phyloP scores from a whole-genome alignment of 2,888 invertebrate genomes.

The Serrognathus titanus region DNA sequence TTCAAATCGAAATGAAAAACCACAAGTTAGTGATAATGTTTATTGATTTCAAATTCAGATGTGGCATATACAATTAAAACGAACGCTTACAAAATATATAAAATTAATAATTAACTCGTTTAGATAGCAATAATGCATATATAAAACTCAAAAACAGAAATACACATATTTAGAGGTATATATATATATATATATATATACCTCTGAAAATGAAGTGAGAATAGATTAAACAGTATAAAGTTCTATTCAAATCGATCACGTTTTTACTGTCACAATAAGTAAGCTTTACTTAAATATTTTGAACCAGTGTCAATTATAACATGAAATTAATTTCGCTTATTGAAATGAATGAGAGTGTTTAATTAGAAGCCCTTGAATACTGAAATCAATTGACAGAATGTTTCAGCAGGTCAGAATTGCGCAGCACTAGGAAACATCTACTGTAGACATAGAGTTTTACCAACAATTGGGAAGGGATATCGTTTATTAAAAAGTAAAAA shows the following conservation, averaged over 20 bases:
- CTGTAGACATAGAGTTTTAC: conserved; percentile 22
- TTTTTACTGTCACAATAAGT: not conserved
- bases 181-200: too few species aligned
- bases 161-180: too few species aligned
- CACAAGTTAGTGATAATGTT: conserved; percentile 30
- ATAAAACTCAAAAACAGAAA: too few species aligned
- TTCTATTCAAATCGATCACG: not conserved
- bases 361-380: conserved; percentile 38
- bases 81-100: not conserved
- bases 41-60: conserved; percentile 48
- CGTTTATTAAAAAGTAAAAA: conserved; percentile 28
- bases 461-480: conserved; percentile 10
- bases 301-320: not conserved
- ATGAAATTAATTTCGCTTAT: conserved; percentile 12
- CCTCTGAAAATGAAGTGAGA: too few species aligned
- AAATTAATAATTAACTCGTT: not conserved
- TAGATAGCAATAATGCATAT: not conserved
- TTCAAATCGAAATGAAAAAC: too few species aligned
- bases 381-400: conserved; percentile 48
- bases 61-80: conserved; percentile 30
- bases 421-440: conserved; percentile 39
- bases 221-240: not conserved
- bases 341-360: conserved; percentile 8
- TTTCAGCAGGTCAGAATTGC: conserved; percentile 49
- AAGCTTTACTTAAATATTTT: not conserved